Conservation (phyloP, 2,888 invertebrate genomes). For the Pseudoips prasinana region DNA sequence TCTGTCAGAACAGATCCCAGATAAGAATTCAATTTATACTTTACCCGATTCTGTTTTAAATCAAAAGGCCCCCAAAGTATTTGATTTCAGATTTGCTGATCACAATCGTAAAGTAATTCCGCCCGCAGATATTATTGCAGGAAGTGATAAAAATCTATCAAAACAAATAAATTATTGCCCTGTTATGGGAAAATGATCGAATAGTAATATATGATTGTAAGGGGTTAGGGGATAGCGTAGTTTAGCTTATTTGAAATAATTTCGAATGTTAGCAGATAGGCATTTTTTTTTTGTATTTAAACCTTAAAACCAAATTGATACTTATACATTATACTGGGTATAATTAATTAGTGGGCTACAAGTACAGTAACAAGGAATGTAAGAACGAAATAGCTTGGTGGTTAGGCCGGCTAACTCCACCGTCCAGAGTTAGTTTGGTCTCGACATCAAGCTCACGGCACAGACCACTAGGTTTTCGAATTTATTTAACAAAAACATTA, state of each 20-base stretch:
- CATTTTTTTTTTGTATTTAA: too few species aligned
- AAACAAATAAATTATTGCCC: slow-evolving; percentile 49
- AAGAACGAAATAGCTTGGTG: too few species aligned
- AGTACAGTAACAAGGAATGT: too few species aligned
- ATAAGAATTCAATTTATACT: slow-evolving; percentile 69
- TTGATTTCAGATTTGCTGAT: slow-evolving; percentile 39
- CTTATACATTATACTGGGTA: too few species aligned
- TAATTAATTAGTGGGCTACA: too few species aligned
- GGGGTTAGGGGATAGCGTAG: slow-evolving; percentile 24
- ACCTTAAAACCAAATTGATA: too few species aligned
- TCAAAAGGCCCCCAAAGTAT: slow-evolving; percentile 50
- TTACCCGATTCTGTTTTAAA: slow-evolving; percentile 65
- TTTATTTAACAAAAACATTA: too few species aligned
- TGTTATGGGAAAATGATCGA: slow-evolving; percentile 41
- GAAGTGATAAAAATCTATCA: slow-evolving; percentile 58
- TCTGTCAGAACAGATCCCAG: slow-evolving; percentile 48
- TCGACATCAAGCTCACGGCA: too few species aligned
- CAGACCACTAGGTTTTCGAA: too few species aligned
- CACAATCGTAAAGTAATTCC: slow-evolving; percentile 30
- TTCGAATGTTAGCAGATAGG: too few species aligned
- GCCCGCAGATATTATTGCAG: slow-evolving; percentile 49
- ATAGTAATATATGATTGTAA: slow-evolving; percentile 38
- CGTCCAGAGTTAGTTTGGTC: too few species aligned
- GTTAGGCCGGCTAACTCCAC: too few species aligned
- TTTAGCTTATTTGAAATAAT: slow-evolving; percentile 17